phyloP scores from a whole-genome alignment of 2,888 invertebrate species.

The Leptinotarsa juncta region DNA sequence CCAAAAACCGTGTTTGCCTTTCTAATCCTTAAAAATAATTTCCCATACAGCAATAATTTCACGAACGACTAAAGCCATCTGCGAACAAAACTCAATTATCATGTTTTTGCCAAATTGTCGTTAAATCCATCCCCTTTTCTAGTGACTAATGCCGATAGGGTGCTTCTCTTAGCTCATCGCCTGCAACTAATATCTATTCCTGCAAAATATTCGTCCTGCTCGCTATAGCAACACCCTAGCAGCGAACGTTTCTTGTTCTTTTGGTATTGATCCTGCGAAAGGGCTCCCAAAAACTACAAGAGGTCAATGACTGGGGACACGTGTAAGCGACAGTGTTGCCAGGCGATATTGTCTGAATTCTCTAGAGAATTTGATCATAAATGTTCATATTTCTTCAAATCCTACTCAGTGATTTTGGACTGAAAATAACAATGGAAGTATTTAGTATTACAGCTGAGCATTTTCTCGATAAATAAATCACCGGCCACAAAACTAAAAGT shows the following conservation, averaged over 20 bases:
- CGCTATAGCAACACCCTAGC: slow-evolving; percentile 44
- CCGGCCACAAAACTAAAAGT: too few relatives aligned
- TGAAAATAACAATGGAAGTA: too few relatives aligned
- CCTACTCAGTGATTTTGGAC: too few relatives aligned
- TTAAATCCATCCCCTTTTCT: not conserved
- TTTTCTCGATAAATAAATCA: too few relatives aligned
- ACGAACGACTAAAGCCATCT: not conserved
- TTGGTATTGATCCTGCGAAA: slow-evolving; percentile 41
- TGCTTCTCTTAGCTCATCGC: slow-evolving; percentile 38
- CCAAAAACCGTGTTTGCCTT: too few relatives aligned
- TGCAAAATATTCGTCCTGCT: slow-evolving; percentile 33
- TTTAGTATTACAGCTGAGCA: too few relatives aligned
- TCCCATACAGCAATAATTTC: not conserved
- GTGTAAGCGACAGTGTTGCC: slow-evolving; percentile 42
- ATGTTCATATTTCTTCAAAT: too few relatives aligned
- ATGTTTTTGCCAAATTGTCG: slow-evolving; percentile 11
- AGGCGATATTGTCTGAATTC: too few relatives aligned
- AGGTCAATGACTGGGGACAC: slow-evolving; percentile 57
- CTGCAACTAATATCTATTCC: slow-evolving; percentile 42
- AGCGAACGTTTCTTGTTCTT: slow-evolving; percentile 38
- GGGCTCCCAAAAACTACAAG: slow-evolving; percentile 44
- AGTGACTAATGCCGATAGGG: slow-evolving; percentile 5
- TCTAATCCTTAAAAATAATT: not conserved
- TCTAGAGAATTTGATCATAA: too few relatives aligned
- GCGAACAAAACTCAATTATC: slow-evolving; percentile 6